Evolutionary conservation across 2,888 invertebrate genomes (phyloP), one percentile per base, ranked within the genome.

Genomic region (Cordilura impudica): DNA sequence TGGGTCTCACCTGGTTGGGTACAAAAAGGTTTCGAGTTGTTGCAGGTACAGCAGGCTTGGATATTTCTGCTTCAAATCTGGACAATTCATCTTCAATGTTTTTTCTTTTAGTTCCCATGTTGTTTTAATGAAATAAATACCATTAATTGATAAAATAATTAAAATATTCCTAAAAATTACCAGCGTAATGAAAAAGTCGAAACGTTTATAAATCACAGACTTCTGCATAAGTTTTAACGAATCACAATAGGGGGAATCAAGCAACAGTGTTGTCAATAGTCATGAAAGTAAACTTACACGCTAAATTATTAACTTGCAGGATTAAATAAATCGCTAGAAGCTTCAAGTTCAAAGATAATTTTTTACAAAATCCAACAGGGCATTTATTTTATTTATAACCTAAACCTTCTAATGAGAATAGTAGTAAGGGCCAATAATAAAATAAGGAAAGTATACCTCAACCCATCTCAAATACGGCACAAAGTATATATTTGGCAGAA

Each of bases 51-150:
- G 84, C 78, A 1, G 88, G 88, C 49, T 88, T 89, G 0, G 95
- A 94, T 83, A 97, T 96, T 91, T 97, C 97, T 1, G 96, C 96
- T 87, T 97, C 97, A 87, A 97, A 97, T 85, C 96, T 94, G 87
- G 94, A 96, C 94, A 97, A 95, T 91, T 97, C 97, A 90, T 96
- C 96, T 90, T 97, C 97, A 94, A 97, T 97, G 89, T 95, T 87
- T 73, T 89, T 90, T 67, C 89, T 84, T 83, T 90, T 90, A 19
- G 87, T 87, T 29, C 89, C 88, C 89, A 89, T 89, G 23, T 71
- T 81, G 73, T 43, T 43, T 49, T 6, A 53, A 23, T 23, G 2
- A 21, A 65, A 54, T 69, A 54, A 51, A 61, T 26, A 8, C 39
- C 47, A 54, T 67, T 61, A 63, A 49, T 49, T 19, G 26, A 26